Base-by-base conservation (phyloP, 2,797 vertebrate genomes). In the Melanotaenia maccullochi region DNA sequence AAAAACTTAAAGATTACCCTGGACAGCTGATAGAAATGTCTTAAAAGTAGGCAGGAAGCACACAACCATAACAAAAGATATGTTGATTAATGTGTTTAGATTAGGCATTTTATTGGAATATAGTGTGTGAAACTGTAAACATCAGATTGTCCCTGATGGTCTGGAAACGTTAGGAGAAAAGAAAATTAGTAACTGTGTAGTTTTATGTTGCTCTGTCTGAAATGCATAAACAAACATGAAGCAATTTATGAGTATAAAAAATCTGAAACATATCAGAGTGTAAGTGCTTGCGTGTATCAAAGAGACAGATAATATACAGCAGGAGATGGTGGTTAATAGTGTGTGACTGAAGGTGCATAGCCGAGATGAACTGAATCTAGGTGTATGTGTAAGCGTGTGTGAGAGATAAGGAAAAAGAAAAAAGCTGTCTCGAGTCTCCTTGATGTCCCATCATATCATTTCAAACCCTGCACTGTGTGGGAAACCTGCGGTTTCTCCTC, bases 401-500 rank as follows among this genome's bases (percentile, higher is more conserved):
- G 58, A 9, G 60, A 9, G 40, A 33, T 51, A 72, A 61, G 20
- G 52, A 71, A 56, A 58, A 35, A 52, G 57, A 54, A 65, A 55
- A 60, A 78, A 65, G 57, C 63, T 38, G 86, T 75, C 66, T 76
- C 65, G 65, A 61, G 79, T 76, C 76, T 83, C 85, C 75, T 83
- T 82, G 80, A 87, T 87, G 84, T 88, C 83, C 81, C 77, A 85
- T 85, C 84, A 76, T 79, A 85, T 88, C 86, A 81, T 81, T 85
- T 83, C 79, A 86, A 83, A 52, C 68, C 59, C 63, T 55, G 68
- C 52, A 8, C 85, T 44, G 73, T 81, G 75, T 82, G 75, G 79
- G 78, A 88, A 89, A 85, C 90, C 88, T 88, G 84, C 2, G 76
- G 78, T 90, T 91, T 88, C 83, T 85, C 81, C 71, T 86, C 68